Evolutionary conservation across 37 sponge, comb jelly and placozoan genomes (phyloP).

Genomic region (Mnemiopsis leidyi): DNA sequence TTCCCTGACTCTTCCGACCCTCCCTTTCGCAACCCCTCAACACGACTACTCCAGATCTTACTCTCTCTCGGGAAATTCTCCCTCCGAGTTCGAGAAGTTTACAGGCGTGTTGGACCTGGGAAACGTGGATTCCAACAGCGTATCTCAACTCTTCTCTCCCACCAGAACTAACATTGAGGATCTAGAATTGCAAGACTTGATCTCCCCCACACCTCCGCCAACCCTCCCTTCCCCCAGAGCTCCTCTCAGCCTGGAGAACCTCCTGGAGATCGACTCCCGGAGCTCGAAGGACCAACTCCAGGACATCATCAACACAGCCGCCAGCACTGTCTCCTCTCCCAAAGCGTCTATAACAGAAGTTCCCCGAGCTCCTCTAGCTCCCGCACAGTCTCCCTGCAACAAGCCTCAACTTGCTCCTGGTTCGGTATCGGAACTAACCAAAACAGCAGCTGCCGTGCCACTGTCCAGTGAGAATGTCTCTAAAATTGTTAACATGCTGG

Average conservation of each 20-base stretch:
- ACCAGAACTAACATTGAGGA: background rate
- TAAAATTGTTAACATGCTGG: constrained; percentile 19
- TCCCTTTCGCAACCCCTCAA: constrained; percentile 30
- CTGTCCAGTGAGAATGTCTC: background rate
- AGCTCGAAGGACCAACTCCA: constrained; percentile 4
- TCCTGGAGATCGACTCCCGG: constrained; percentile 3
- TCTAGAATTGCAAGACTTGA: background rate
- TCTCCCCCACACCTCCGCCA: background rate
- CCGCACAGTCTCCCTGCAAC: background rate
- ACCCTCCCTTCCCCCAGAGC: constrained; percentile 35
- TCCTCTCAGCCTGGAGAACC: constrained; percentile 51
- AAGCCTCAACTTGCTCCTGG: background rate
- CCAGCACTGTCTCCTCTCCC: background rate
- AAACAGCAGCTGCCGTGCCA: background rate
- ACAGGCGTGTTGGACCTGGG: background rate
- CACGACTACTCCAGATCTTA: constrained; percentile 8
- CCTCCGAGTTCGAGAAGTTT: constrained; percentile 58
- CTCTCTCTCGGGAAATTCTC: background rate
- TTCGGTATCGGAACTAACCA: background rate
- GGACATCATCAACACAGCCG: constrained; percentile 28
- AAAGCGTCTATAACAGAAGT: constrained; percentile 14
- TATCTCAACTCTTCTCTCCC: background rate
- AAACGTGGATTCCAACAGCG: background rate
- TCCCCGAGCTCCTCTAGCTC: background rate
- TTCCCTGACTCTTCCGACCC: constrained; percentile 16